phyloP scores from a whole-genome alignment of 2,113 vertebrate genomes.

The Cariama cristata region DNA sequence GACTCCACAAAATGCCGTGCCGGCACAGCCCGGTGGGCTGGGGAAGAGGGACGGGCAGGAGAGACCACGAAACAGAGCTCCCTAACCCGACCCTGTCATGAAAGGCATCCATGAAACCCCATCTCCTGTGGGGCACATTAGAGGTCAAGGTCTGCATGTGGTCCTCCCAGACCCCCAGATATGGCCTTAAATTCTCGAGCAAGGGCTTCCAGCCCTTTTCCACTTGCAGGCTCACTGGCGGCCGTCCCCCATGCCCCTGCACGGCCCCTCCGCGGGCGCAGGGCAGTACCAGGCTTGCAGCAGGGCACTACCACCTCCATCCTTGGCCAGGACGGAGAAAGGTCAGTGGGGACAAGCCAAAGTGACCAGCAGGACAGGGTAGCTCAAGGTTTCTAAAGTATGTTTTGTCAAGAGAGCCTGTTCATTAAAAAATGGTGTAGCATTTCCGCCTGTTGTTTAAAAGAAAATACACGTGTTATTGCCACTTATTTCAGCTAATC shows the following conservation, averaged over 20 bases:
- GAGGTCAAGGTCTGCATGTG: background rate
- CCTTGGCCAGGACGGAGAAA: background rate
- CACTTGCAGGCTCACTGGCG: background rate
- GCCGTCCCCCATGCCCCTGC: too few relatives aligned
- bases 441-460: background rate
- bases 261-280: rapidly evolving
- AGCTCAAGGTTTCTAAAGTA: background rate
- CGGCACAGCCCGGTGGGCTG: rapidly evolving
- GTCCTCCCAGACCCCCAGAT: background rate
- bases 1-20: background rate
- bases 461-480: background rate
- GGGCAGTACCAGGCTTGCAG: background rate
- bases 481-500: background rate
- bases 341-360: background rate
- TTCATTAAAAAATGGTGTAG: background rate
- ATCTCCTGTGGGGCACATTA: background rate
- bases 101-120: background rate
- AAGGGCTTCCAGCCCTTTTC: background rate
- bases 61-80: background rate
- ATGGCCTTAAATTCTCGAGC: rapidly evolving
- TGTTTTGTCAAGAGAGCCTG: background rate
- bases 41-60: background rate
- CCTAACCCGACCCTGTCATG: rapidly evolving
- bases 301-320: background rate
- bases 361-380: background rate